Conservation (phyloP, 2,888 invertebrate genomes). For the Aspidiotus destructor region DNA sequence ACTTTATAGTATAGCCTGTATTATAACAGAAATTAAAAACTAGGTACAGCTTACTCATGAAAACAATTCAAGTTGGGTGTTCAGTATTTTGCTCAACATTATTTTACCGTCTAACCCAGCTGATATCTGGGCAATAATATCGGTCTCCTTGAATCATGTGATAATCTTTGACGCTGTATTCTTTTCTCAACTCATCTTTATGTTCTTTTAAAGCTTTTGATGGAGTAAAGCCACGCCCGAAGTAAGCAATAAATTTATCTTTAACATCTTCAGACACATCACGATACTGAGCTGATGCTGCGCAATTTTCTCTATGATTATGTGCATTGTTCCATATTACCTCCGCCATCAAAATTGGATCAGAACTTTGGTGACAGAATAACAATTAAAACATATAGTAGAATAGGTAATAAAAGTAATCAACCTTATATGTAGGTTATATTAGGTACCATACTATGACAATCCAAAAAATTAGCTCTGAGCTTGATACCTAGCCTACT, state of each 20-base stretch:
- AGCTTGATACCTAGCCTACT: no score
- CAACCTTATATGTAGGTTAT: no score
- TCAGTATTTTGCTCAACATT: no score
- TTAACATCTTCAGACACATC: not conserved
- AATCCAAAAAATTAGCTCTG: no score
- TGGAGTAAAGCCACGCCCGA: not conserved
- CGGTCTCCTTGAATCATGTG: not conserved
- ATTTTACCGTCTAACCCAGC: not conserved
- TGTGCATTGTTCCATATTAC: not conserved
- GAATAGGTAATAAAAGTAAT: no score
- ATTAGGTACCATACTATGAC: no score
- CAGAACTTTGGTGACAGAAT: no score
- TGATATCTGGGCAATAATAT: not conserved
- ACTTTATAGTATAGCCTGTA: not conserved
- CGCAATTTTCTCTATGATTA: not conserved
- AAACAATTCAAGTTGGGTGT: no score
- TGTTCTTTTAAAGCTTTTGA: not conserved
- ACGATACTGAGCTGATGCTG: not conserved
- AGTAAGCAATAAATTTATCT: not conserved
- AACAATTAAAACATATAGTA: no score
- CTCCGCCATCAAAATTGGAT: not conserved
- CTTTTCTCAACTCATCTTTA: not conserved
- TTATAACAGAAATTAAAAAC: no score
- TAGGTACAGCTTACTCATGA: no score
- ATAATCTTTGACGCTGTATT: not conserved